These are phyloP conservation scores for Siniperca undulata DNA, from an alignment of 2,797 vertebrate genomes.

Conservation along the genomic window DNA sequence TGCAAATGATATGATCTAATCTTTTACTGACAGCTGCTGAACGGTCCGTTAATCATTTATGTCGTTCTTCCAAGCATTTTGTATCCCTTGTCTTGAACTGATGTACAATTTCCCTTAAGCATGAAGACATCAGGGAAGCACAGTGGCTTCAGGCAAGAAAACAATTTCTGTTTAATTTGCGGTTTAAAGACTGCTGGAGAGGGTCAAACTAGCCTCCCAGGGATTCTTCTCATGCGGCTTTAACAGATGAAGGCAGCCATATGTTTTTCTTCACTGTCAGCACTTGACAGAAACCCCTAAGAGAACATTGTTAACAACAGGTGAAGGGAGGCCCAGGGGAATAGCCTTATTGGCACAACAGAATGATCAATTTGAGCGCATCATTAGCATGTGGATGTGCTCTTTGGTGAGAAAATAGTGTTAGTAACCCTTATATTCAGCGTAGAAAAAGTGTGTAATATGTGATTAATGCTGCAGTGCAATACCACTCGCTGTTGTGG, in stretches of 20 bases:
- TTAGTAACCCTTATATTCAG: background rate
- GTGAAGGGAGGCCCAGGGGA: constrained; percentile 67
- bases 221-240: constrained; percentile 59
- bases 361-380: constrained; percentile 64
- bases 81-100: constrained; percentile 36
- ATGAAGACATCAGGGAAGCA: constrained; percentile 48
- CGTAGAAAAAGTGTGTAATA: background rate
- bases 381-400: constrained; percentile 49
- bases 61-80: constrained; percentile 40
- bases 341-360: constrained; percentile 60
- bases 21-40: constrained; percentile 60
- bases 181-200: constrained; percentile 57
- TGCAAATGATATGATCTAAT: constrained; percentile 55
- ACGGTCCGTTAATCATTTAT: constrained; percentile 54
- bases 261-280: constrained; percentile 72
- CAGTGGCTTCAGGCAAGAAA: constrained; percentile 58
- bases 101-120: constrained; percentile 50
- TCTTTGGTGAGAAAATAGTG: constrained; percentile 18
- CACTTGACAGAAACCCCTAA: constrained; percentile 67
- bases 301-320: constrained; percentile 74
- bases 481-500: background rate
- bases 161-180: constrained; percentile 73
- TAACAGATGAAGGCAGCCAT: constrained; percentile 73
- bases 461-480: background rate
- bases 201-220: constrained; percentile 75